Percentiles rank a stretch among this genome's conserved stretches.
Conservation (phyloP, 2,797 vertebrate species). For the Gephyroberyx darwinii region DNA sequence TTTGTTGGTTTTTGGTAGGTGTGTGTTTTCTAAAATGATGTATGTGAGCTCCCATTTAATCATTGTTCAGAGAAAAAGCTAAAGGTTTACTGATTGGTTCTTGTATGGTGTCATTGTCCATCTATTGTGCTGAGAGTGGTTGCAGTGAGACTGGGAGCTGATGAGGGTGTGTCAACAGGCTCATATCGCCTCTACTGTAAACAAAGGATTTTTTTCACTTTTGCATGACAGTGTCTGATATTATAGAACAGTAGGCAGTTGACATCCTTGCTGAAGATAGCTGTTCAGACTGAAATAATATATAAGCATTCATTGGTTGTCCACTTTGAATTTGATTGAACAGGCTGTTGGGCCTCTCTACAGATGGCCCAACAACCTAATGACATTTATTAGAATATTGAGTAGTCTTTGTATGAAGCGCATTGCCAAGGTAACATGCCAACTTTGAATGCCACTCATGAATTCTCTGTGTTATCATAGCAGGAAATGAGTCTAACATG, state of each 20-base stretch:
- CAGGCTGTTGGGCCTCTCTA: constrained; percentile 44
- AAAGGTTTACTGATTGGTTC: constrained; percentile 71
- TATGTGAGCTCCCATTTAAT: constrained; percentile 49
- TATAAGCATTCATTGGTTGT: constrained; percentile 18
- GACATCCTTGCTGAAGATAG: constrained; percentile 1
- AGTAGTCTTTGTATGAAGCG: constrained; percentile 23
- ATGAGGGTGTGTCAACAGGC: constrained; percentile 78
- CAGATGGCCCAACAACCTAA: constrained; percentile 38
- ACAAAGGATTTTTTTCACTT: constrained; percentile 70
- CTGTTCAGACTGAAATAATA: background rate
- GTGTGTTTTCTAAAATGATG: constrained; percentile 28
- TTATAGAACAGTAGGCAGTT: constrained; percentile 10
- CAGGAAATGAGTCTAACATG: constrained; percentile 58
- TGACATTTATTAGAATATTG: constrained; percentile 55
- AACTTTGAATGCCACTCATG: constrained; percentile 36
- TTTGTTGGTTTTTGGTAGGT: constrained; percentile 17
- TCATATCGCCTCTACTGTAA: constrained; percentile 48
- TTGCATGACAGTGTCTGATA: background rate
- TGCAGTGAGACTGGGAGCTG: constrained; percentile 37
- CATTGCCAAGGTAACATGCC: constrained; percentile 37
- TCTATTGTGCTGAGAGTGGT: constrained; percentile 61
- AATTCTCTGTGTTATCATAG: constrained; percentile 33
- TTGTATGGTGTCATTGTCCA: constrained; percentile 42
- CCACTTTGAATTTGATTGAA: constrained; percentile 31
- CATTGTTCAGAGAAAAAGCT: constrained; percentile 35